These are phyloP conservation scores for Macrochelys suwanniensis DNA, from an alignment of 2,797 vertebrate species.

Conservation along the genomic window DNA sequence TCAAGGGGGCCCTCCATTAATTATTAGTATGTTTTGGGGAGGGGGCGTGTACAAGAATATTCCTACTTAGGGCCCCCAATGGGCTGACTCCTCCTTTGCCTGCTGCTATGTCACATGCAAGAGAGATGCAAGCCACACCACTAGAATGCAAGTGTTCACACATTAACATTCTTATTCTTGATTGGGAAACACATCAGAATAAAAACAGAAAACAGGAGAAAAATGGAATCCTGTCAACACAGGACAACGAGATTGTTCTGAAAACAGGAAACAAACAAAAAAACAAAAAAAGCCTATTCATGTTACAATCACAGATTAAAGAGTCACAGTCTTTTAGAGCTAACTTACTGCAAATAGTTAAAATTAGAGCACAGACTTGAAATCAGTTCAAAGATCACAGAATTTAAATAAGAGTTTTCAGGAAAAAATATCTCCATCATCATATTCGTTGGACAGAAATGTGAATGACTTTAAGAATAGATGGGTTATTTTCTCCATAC, in stretches of 20 bases:
- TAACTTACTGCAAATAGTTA: not conserved
- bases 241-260: not conserved
- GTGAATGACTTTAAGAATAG: not conserved
- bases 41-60: no score
- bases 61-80: no score
- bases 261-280: not conserved
- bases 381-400: not conserved
- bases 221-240: not conserved
- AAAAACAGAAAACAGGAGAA: not conserved
- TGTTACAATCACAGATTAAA: not conserved
- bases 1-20: no score
- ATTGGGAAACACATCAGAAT: not conserved
- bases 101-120: not conserved
- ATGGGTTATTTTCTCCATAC: conserved; percentile 40
- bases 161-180: not conserved
- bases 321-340: not conserved
- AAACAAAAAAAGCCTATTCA: not conserved
- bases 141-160: not conserved
- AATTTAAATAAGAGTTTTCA: not conserved
- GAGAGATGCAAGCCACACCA: not conserved
- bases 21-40: no score
- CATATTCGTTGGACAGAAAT: not conserved
- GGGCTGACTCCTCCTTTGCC: not conserved
- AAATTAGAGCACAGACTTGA: not conserved
- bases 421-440: not conserved